Evolutionary conservation across 1,140 invertebrate species (phyloP), one percentile per base, ranked within the genome.

Genomic region (Reticulitermes speratus): DNA sequence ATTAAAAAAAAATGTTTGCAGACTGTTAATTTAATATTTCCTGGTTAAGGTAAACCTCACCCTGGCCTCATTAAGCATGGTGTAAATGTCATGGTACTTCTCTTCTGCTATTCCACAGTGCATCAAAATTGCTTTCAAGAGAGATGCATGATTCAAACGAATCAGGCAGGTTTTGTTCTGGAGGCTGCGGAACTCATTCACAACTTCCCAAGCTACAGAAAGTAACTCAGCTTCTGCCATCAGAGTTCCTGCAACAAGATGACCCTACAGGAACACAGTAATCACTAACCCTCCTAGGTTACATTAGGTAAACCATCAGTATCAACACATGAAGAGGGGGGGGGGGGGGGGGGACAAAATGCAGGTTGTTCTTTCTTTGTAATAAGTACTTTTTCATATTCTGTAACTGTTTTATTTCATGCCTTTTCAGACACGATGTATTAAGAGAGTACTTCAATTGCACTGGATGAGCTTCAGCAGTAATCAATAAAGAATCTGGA

Each of bases 151-250:
- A 90, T 98, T 98, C 30, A 99, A 90, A 84, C 95, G 93, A 86
- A 98, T 93, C 25, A 93, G 92, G 86, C 96, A 95, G 90, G 95
- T 95, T 82, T 94, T 93, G 69, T 94, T 93, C 83, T 93, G 91
- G 5, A 96, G 89, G 86, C 89, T 88, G 0, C 95, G 94, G 88
- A 97, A 93, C 89, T 96, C 94, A 86, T 93, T 93, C 65, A 96
- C 93, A 21, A 97, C 94, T 91, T 98, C 96, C 91, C 94, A 94
- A 0, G 95, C 93, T 44, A 97, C 92, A 19, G 93, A 94, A n/a
- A 98, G 91, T 1, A 98, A 90, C 90, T 99, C 97, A 6, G 96
- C 97, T 91, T 98, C 97, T 25, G 95, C 93, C 90, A 98, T 93
- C 16, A 96, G 91, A 87, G 94, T 95, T 84, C 93, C 95, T 94